A percentile compares a stretch with the other conserved stretches of the same genome.
phyloP scores from a whole-genome alignment of 30 jellyfish, hydroid and myxozoan genomes.

The Chrysaora quinquecirrha region DNA sequence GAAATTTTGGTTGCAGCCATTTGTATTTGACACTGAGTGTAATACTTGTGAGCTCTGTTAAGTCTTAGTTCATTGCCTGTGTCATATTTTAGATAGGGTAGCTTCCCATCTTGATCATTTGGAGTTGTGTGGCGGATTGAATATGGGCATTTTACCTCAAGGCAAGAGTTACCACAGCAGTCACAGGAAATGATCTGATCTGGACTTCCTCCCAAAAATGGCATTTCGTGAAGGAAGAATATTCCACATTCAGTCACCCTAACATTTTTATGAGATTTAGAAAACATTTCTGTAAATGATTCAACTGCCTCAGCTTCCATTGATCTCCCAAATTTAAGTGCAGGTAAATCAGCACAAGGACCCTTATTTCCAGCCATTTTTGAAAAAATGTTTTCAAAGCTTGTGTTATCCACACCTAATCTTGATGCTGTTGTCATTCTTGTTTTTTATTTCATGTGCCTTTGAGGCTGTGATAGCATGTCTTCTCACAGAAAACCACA shows the following conservation, averaged over 20 bases:
- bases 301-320: background rate
- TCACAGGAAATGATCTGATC: slow-evolving; percentile 7
- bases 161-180: slow-evolving; percentile 39
- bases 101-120: slow-evolving; percentile 5
- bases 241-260: slow-evolving; percentile 21
- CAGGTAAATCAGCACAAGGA: background rate
- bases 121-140: slow-evolving; percentile 29
- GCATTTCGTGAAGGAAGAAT: slow-evolving; percentile 29
- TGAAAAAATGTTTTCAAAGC: background rate
- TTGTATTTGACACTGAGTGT: slow-evolving; percentile 51
- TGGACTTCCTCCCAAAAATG: slow-evolving; percentile 37
- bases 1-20: too few relatives aligned
- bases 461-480: slow-evolving; percentile 53
- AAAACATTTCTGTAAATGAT: background rate
- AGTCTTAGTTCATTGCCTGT: background rate
- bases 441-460: slow-evolving; percentile 31
- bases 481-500: slow-evolving; percentile 37
- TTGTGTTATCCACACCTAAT: slow-evolving; percentile 9
- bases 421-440: slow-evolving; percentile 11
- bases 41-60: slow-evolving; percentile 28
- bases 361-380: background rate
- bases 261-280: slow-evolving; percentile 15
- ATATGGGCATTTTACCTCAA: slow-evolving; percentile 23
- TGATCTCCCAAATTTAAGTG: background rate
- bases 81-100: slow-evolving; percentile 1